A percentile compares a stretch with the other conserved stretches of the same genome.
Evolutionary conservation across 2,888 invertebrate genomes (phyloP).

Genomic region (Smittia sp.): DNA sequence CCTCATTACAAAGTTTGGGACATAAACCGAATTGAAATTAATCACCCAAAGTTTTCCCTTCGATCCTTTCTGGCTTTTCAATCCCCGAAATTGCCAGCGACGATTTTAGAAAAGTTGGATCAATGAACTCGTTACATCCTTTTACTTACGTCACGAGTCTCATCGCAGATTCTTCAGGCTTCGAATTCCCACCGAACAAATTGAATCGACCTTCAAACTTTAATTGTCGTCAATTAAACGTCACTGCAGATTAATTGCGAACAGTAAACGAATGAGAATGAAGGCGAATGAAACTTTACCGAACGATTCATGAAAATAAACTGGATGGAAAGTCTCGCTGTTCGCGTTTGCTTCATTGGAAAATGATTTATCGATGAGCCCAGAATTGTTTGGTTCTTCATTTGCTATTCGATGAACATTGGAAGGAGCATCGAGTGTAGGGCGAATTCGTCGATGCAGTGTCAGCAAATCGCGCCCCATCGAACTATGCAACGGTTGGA

Average conservation of each 20-base stretch:
- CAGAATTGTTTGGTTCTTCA: background rate
- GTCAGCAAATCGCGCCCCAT: background rate
- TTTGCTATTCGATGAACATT: background rate
- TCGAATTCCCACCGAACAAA: background rate
- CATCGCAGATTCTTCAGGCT: background rate
- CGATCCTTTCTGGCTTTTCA: too few species aligned
- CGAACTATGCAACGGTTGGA: background rate
- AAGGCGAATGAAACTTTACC: background rate
- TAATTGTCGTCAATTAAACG: background rate
- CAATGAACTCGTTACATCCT: background rate
- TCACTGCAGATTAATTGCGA: background rate
- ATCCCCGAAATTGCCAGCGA: too few species aligned
- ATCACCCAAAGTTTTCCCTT: constrained; percentile 2
- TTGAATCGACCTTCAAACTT: background rate
- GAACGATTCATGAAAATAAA: background rate
- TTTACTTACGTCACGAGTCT: background rate
- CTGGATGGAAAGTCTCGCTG: background rate
- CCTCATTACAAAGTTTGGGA: too few species aligned
- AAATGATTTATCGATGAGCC: constrained; percentile 1
- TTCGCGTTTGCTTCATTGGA: background rate
- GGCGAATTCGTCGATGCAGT: background rate
- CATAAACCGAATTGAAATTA: too few species aligned
- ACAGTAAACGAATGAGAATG: background rate
- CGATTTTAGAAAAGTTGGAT: background rate
- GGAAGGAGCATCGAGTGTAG: background rate